Evolutionary conservation across 2,113 vertebrate species (phyloP).

Genomic region (Smithornis capensis): DNA sequence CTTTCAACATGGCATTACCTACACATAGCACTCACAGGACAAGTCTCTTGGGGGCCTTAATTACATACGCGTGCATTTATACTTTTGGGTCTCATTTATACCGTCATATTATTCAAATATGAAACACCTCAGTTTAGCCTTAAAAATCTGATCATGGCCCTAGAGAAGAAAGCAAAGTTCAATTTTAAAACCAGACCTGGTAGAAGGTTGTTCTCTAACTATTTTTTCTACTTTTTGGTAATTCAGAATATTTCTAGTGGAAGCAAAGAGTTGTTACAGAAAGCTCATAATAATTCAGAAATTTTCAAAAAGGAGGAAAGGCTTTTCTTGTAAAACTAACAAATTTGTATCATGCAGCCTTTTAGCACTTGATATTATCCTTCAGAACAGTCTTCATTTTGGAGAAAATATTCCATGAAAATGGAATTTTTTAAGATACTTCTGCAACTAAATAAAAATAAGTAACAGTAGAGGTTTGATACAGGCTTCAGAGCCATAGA

Average conservation of each 20-base stretch:
- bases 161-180: slow-evolving; percentile 5
- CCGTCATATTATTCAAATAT: neutral
- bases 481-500: neutral
- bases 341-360: neutral
- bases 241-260: slow-evolving; percentile 43
- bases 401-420: neutral
- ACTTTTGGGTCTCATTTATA: neutral
- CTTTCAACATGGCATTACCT: neutral
- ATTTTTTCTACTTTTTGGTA: slow-evolving; percentile 41
- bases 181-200: slow-evolving; percentile 31
- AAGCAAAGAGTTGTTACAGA: slow-evolving; percentile 3
- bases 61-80: neutral
- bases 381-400: slow-evolving; percentile 13
- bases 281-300: neutral
- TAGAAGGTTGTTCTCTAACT: slow-evolving; percentile 37
- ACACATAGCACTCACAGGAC: neutral
- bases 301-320: neutral
- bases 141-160: neutral
- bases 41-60: neutral
- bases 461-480: neutral
- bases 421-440: neutral
- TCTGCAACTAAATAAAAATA: slow-evolving; percentile 7
- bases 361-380: slow-evolving; percentile 18
- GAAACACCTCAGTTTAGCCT: neutral
- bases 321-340: slow-evolving; percentile 9